Evolutionary conservation across 2,888 invertebrate species (phyloP).

Genomic region (Dioctria rufipes): DNA sequence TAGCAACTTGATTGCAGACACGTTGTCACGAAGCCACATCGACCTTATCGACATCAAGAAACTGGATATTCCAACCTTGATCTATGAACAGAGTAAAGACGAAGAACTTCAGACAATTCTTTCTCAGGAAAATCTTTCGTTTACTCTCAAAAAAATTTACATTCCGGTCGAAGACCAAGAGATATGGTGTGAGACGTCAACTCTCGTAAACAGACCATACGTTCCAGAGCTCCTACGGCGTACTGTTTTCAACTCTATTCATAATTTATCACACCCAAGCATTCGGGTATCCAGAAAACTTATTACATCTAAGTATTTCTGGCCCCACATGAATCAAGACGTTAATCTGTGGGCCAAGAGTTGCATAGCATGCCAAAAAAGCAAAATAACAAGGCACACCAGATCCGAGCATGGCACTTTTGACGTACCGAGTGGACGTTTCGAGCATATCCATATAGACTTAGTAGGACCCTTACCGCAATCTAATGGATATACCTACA

Average conservation of each 20-base stretch:
- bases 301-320: constrained; percentile 28
- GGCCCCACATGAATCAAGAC: neutral
- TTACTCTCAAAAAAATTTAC: too few relatives aligned
- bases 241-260: constrained; percentile 54
- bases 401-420: constrained; percentile 1
- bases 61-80: neutral
- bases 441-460: neutral
- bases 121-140: too few relatives aligned
- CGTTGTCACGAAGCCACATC: neutral
- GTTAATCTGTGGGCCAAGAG: neutral
- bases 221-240: constrained; percentile 56
- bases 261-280: constrained; percentile 58
- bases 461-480: too few relatives aligned
- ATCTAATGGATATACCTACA: too few relatives aligned
- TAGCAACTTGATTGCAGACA: neutral
- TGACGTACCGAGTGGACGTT: neutral
- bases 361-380: neutral
- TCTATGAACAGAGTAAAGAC: too few relatives aligned
- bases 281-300: constrained; percentile 54
- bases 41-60: too few relatives aligned
- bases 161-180: neutral
- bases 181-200: constrained; percentile 16
- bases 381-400: too few relatives aligned
- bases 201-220: constrained; percentile 55
- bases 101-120: too few relatives aligned